Evolutionary conservation across 30 jellyfish, hydroid and myxozoan genomes (phyloP), one percentile per base, ranked within the genome.

Genomic region (Catostylus mosaicus): DNA sequence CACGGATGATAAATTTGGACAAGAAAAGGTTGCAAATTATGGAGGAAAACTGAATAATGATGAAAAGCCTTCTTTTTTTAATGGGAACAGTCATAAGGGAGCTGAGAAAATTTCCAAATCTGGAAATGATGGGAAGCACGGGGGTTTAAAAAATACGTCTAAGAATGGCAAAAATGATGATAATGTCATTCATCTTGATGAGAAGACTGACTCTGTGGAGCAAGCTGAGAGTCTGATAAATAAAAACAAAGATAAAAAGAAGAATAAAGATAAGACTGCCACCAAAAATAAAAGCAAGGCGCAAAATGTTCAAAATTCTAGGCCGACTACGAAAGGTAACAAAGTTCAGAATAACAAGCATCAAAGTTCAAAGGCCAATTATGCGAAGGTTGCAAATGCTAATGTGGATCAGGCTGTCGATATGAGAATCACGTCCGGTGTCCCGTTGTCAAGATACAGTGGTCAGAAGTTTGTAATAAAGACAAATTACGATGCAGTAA

Each of bases 1-100:
- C 34, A 60, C 38, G 78, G 88, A 77, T 37, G 88, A 77, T 77
- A 77, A 77, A 59, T 77, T 77, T 60, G 88, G 88, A 2, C 51
- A 77, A 57, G 88, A 77, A 24, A 77, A 77, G 45, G 79, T 59
- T 8, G 78, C 20, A 0, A 35, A 27, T 23, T 77, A 54, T 54
- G 80, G 71, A 59, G 71, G 24, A 1, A 59, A 59, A n/a, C 6
- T 10, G 71, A 16, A 61, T 16, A 26, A 61, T 61, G 43, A 9
- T 9, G 47, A 23, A 56, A 10, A 27, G 20, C 8, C 70, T 29
- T 7, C 46, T 23, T 29, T 63, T 63, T 16, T 26, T 5, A 63
- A 63, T 20, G 75, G 26, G 75, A 12, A 63, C 46, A 56, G 70
- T 56, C 30, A 56, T 8, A 43, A 16, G 8, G 8, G 16, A 10